Conservation (phyloP, 2,113 vertebrate species). For the Grus americana region DNA sequence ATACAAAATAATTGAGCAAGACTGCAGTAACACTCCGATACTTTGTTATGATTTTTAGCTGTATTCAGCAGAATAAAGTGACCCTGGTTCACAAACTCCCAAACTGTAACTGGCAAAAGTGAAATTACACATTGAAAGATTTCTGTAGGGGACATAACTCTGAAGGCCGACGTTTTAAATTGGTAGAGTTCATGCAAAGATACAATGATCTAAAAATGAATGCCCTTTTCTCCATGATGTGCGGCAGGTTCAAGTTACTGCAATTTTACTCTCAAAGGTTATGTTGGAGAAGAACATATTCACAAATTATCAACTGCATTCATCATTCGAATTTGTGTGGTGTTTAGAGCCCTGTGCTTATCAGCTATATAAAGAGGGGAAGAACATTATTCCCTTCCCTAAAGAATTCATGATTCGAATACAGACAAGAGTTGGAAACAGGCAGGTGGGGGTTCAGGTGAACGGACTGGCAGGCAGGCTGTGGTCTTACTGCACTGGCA, state of each 20-base stretch:
- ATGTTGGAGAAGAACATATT: not conserved
- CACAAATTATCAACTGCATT: not conserved
- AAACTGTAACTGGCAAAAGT: not conserved
- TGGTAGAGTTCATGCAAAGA: not conserved
- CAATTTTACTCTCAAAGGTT: not conserved
- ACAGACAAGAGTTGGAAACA: not conserved
- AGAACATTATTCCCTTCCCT: not conserved
- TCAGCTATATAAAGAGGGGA: not conserved
- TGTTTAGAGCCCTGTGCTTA: not conserved
- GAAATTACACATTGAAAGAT: not conserved
- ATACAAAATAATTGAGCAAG: conserved; percentile 11
- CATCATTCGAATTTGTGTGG: not conserved
- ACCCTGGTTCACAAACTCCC: not conserved
- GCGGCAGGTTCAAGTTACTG: not conserved
- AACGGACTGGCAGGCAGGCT: not conserved
- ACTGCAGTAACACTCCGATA: not conserved
- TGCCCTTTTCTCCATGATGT: not conserved
- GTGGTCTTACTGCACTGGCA: not conserved
- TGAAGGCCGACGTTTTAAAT: not conserved
- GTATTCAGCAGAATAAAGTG: conserved; percentile 24
- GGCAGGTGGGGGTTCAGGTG: not conserved
- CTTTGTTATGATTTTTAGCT: not conserved
- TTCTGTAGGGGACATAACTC: not conserved
- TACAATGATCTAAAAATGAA: not conserved
- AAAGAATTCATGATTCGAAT: not conserved